Conservation (phyloP, 2,888 invertebrate species). For the Acleris laterana region DNA sequence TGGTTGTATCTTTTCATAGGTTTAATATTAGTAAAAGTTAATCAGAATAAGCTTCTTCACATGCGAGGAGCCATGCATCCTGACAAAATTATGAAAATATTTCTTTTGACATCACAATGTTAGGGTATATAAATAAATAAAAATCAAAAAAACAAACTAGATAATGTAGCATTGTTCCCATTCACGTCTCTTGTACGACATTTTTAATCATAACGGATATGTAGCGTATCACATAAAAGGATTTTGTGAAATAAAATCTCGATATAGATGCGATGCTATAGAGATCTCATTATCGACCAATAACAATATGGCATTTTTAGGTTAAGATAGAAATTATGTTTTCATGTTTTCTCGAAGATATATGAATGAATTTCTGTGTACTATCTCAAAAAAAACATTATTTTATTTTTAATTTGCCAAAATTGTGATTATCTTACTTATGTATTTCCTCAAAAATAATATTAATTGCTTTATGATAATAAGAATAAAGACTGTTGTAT, state of each 20-base stretch:
- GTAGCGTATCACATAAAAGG: slow-evolving; percentile 68
- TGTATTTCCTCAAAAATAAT: slow-evolving; percentile 66
- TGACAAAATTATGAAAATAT: slow-evolving; percentile 44
- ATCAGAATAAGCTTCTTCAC: slow-evolving; percentile 46
- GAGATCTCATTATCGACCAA: slow-evolving; percentile 84
- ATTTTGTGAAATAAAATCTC: slow-evolving; percentile 72
- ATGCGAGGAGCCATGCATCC: slow-evolving; percentile 45
- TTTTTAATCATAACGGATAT: slow-evolving; percentile 65
- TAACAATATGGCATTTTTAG: slow-evolving; percentile 84
- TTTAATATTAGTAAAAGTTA: slow-evolving; percentile 64
- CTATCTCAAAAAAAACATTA: slow-evolving; percentile 53
- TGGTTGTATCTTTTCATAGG: slow-evolving; percentile 66
- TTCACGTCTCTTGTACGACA: slow-evolving; percentile 64
- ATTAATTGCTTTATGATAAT: slow-evolving; percentile 79
- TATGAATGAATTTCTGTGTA: slow-evolving; percentile 53
- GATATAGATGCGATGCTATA: slow-evolving; percentile 75
- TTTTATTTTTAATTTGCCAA: slow-evolving; percentile 59
- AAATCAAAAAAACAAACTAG: slow-evolving; percentile 65
- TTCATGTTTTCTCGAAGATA: slow-evolving; percentile 55
- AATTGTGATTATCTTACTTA: slow-evolving; percentile 65
- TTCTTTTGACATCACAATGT: slow-evolving; percentile 59
- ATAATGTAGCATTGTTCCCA: slow-evolving; percentile 71
- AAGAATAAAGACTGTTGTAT: slow-evolving; percentile 85
- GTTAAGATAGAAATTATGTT: slow-evolving; percentile 70
- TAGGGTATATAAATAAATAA: slow-evolving; percentile 58